phyloP scores from a whole-genome alignment of 1,140 invertebrate genomes.

The Drosophila pandora region DNA sequence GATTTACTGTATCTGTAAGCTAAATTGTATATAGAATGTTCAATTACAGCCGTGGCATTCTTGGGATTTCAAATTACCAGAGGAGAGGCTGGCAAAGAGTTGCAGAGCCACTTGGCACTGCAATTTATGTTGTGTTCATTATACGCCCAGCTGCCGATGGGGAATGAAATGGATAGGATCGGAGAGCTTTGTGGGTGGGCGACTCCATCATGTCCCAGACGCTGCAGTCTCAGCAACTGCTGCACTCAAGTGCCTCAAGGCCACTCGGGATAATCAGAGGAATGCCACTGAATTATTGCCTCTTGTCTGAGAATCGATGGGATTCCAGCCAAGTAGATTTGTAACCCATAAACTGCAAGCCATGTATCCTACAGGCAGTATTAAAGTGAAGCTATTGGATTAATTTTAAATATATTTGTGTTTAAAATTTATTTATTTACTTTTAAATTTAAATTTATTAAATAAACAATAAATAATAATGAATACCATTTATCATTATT shows the following conservation, averaged over 20 bases:
- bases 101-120: slow-evolving; percentile 18
- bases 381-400: neutral
- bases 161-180: neutral
- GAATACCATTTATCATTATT: neutral
- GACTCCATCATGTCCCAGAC: slow-evolving; percentile 5
- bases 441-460: neutral
- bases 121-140: slow-evolving; percentile 56
- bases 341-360: neutral
- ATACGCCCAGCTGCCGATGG: slow-evolving; percentile 28
- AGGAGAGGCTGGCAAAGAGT: slow-evolving; percentile 23
- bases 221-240: slow-evolving; percentile 14
- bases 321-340: neutral
- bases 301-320: slow-evolving; percentile 1
- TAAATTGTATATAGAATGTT: slow-evolving; percentile 22
- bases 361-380: neutral
- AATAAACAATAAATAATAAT: neutral
- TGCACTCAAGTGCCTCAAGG: slow-evolving; percentile 23
- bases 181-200: slow-evolving; percentile 10
- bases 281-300: slow-evolving; percentile 16
- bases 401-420: neutral
- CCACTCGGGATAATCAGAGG: slow-evolving; percentile 15
- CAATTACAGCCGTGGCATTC: slow-evolving; percentile 27
- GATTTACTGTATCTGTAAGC: slow-evolving; percentile 4
- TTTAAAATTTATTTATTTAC: no score
- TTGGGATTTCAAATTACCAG: slow-evolving; percentile 35